These are phyloP conservation scores for Euclidia mi DNA, from an alignment of 2,888 invertebrate species.

Conservation along the genomic window DNA sequence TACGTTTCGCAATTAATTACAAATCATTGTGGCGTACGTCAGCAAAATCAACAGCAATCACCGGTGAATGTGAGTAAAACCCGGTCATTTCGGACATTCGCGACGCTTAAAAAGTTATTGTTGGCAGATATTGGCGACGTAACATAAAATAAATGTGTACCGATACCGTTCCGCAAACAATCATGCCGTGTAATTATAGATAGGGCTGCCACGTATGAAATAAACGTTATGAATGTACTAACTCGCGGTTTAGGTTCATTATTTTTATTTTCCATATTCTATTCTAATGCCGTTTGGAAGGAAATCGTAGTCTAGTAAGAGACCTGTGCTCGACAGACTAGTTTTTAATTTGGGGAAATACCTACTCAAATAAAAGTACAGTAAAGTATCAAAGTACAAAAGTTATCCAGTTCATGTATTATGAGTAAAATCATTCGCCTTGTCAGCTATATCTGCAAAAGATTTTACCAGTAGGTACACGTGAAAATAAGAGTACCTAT, in stretches of 20 bases:
- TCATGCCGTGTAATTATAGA: slow-evolving; percentile 47
- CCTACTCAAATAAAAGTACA: too few species aligned
- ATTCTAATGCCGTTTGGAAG: too few species aligned
- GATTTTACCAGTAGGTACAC: too few species aligned
- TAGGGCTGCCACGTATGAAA: slow-evolving; percentile 42
- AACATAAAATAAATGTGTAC: slow-evolving; percentile 55
- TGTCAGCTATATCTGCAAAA: too few species aligned
- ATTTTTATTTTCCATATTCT: not conserved
- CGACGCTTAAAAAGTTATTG: slow-evolving; percentile 34
- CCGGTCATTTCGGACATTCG: slow-evolving; percentile 26
- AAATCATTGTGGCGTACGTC: slow-evolving; percentile 27
- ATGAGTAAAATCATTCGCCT: too few species aligned
- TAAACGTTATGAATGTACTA: slow-evolving; percentile 15
- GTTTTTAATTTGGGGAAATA: too few species aligned
- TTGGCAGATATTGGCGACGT: slow-evolving; percentile 42
- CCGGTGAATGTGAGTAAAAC: slow-evolving; percentile 28
- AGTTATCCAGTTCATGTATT: too few species aligned
- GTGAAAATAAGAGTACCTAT: too few species aligned
- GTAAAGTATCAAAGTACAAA: too few species aligned
- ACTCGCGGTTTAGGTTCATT: not conserved
- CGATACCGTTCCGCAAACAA: slow-evolving; percentile 51
- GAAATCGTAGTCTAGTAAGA: too few species aligned
- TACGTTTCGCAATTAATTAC: slow-evolving; percentile 25
- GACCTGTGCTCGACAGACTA: too few species aligned
- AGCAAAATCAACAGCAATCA: slow-evolving; percentile 37